Evolutionary conservation across 2,113 vertebrate genomes (phyloP), one percentile per base, ranked within the genome.

Genomic region (Syngnathus floridae): DNA sequence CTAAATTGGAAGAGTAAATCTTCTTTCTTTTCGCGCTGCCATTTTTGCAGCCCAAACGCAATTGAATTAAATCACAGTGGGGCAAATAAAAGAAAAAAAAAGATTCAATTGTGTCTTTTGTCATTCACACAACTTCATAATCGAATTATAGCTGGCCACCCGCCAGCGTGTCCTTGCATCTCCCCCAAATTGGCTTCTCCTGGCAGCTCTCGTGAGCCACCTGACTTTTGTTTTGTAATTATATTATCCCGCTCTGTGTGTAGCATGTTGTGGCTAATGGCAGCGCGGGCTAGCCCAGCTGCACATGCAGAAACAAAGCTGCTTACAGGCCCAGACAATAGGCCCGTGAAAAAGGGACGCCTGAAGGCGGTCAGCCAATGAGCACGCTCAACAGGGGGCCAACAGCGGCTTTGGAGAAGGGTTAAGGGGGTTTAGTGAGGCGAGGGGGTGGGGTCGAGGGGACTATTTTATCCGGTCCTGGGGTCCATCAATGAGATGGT

Each of bases 141-240:
- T 89, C 82, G 73, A 89, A 88, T 89, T 87, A 89, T 87, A 75
- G 85, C 84, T 82, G 86, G 85, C 86, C 86, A 86, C 85, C 86
- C 82, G 86, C 83, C 85, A 83, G 84, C 75, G 71, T 83, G 80
- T 85, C 80, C 83, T 71, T 60, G 62, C 75, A 70, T 77, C 77
- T 72, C 82, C 74, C 69, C 72, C 83, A 72, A 84, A 83, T 64
- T 76, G 75, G 80, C 76, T 81, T 72, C 81, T 82, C 58, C 78
- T 72, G 71, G 76, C 83, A 78, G 64, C 78, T 84, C 82, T 74
- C 54, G 67, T 79, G 79, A 79, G 83, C 85, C 88, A 89, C 88
- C 86, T 89, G 88, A 88, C 88, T 89, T 89, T 88, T 89, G 86
- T 89, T 89, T 88, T 83, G 83, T 88, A 89, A 89, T 89, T 86